These are phyloP conservation scores for Protobothrops mucrosquamatus DNA, from an alignment of 2,113 vertebrate species.

Conservation along the genomic window DNA sequence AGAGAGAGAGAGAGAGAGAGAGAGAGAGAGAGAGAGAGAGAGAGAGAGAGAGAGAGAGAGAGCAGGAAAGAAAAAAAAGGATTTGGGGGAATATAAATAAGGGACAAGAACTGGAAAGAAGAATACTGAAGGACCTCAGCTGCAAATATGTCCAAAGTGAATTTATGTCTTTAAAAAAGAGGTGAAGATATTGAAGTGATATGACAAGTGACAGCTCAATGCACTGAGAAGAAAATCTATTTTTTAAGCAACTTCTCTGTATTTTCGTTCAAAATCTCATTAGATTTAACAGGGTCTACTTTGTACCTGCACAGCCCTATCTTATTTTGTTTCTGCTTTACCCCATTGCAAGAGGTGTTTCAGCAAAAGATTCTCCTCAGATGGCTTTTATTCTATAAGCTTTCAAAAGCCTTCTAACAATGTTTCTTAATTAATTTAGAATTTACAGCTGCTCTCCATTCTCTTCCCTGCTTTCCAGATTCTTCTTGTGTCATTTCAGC, in stretches of 20 bases:
- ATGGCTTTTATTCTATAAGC: slow-evolving; percentile 18
- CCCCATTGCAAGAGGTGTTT: neutral
- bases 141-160: slow-evolving; percentile 12
- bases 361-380: neutral
- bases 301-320: neutral
- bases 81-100: neutral
- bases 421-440: slow-evolving; percentile 12
- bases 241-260: neutral
- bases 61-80: slow-evolving; percentile 16
- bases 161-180: neutral
- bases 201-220: slow-evolving; percentile 1
- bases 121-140: slow-evolving; percentile 8
- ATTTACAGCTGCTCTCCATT: slow-evolving; percentile 7
- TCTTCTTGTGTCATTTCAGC: slow-evolving; percentile 11
- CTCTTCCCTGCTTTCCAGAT: neutral
- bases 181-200: slow-evolving; percentile 12
- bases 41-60: slow-evolving; percentile 23
- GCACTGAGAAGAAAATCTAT: neutral
- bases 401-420: neutral
- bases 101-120: slow-evolving; percentile 1
- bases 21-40: slow-evolving; percentile 16
- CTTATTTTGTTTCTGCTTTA: neutral
- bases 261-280: slow-evolving; percentile 7
- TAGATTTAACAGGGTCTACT: neutral
- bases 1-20: too few relatives aligned